These are phyloP conservation scores for Lepidurus arcticus DNA, from an alignment of 1,140 invertebrate species.

Conservation along the genomic window DNA sequence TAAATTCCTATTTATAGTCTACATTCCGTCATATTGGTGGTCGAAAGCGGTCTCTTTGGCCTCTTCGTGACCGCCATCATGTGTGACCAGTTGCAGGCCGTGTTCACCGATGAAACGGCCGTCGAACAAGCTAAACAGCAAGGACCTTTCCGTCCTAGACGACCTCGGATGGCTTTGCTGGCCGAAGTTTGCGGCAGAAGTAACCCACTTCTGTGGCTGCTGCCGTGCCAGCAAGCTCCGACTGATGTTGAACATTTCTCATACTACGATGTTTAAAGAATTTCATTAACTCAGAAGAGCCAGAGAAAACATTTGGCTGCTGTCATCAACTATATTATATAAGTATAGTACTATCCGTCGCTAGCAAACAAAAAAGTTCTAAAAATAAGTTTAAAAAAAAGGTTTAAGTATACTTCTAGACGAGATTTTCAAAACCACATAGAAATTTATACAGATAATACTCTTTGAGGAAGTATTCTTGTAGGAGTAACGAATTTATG, in stretches of 20 bases:
- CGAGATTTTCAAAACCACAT: no score
- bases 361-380: no score
- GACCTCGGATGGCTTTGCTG: slow-evolving; percentile 61
- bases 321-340: no score
- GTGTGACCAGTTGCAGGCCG: slow-evolving; percentile 80
- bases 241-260: slow-evolving; percentile 37
- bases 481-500: no score
- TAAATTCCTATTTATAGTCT: slow-evolving; percentile 51
- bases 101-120: slow-evolving; percentile 72
- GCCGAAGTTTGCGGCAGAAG: slow-evolving; percentile 74
- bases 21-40: slow-evolving; percentile 73
- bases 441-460: no score
- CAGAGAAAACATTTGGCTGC: neutral
- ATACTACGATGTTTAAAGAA: slow-evolving; percentile 38
- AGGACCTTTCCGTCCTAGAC: slow-evolving; percentile 58
- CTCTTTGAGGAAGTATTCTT: no score
- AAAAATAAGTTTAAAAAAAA: no score
- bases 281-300: neutral
- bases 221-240: slow-evolving; percentile 51
- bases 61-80: slow-evolving; percentile 84
- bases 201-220: slow-evolving; percentile 58
- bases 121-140: slow-evolving; percentile 67
- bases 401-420: no score
- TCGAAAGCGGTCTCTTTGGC: slow-evolving; percentile 80
- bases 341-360: no score